phyloP scores from a whole-genome alignment of 2,797 vertebrate genomes.

The Arctocebus calabarensis region DNA sequence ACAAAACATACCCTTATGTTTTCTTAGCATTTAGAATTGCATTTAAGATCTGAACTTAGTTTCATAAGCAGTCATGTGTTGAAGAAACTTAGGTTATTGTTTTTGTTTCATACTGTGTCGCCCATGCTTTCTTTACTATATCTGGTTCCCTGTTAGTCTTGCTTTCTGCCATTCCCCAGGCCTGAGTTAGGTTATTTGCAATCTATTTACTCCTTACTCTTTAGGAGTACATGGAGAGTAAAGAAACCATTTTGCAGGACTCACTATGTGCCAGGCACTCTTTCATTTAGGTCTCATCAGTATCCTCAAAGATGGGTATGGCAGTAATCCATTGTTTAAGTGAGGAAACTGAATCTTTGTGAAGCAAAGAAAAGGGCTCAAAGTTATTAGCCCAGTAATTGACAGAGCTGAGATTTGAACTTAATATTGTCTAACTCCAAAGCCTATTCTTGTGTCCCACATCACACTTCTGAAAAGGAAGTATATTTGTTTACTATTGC shows the following conservation, averaged over 20 bases:
- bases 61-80: slow-evolving; percentile 11
- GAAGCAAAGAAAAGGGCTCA: background rate
- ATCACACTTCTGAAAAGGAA: slow-evolving; percentile 1
- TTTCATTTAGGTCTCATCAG: slow-evolving; percentile 12
- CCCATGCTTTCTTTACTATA: background rate
- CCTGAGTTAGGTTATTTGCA: background rate
- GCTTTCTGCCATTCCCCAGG: background rate
- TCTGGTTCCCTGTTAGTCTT: background rate
- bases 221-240: background rate
- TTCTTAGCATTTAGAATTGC: slow-evolving; percentile 52
- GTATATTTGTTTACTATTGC: background rate
- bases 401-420: slow-evolving; percentile 13
- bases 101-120: slow-evolving; percentile 21
- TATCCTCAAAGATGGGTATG: background rate
- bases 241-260: background rate
- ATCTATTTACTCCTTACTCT: slow-evolving; percentile 16
- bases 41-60: slow-evolving; percentile 44
- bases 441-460: background rate
- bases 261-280: background rate
- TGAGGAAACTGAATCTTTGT: background rate
- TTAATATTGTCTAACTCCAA: background rate
- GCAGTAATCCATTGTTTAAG: background rate
- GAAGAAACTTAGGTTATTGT: slow-evolving; percentile 2
- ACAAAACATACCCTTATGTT: slow-evolving; percentile 15
- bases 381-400: slow-evolving; percentile 17